A percentile compares a stretch with the other conserved stretches of the same genome.
Evolutionary conservation across 2,888 invertebrate genomes (phyloP).

Genomic region (Microplitis deprimator): DNA sequence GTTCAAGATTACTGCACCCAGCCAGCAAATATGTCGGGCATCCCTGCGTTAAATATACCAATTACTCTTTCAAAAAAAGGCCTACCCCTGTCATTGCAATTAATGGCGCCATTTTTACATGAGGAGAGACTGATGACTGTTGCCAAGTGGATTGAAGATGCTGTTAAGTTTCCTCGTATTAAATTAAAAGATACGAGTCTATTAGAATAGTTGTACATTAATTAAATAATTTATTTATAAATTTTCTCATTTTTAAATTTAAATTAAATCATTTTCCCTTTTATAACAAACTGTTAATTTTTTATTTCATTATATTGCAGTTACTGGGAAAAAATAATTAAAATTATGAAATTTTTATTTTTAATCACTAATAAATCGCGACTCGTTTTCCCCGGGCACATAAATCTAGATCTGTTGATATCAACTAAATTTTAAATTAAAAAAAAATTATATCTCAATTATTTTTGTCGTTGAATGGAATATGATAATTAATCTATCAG

Average conservation of each 20-base stretch:
- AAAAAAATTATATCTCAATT: too few relatives aligned
- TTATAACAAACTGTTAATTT: too few relatives aligned
- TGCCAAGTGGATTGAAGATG: conserved; percentile 85
- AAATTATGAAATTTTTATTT: too few relatives aligned
- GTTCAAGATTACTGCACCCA: conserved; percentile 96
- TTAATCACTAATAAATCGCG: too few relatives aligned
- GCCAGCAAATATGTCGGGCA: conserved; percentile 96
- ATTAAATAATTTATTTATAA: conserved; percentile 24
- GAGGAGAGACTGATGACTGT: conserved; percentile 84
- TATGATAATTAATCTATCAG: not conserved
- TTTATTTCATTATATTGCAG: too few relatives aligned
- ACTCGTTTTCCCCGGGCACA: too few relatives aligned
- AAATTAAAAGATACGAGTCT: conserved; percentile 57
- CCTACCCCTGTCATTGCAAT: conserved; percentile 88
- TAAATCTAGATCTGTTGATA: too few relatives aligned
- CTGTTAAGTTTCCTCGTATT: conserved; percentile 77
- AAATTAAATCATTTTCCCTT: too few relatives aligned
- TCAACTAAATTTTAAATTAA: too few relatives aligned
- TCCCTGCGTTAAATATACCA: conserved; percentile 92
- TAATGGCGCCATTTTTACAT: conserved; percentile 86
- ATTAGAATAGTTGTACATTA: conserved; percentile 45
- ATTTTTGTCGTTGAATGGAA: not conserved
- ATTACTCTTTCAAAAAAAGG: conserved; percentile 81
- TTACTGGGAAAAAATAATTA: too few relatives aligned
- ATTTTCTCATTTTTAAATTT: not conserved